Base-by-base conservation (phyloP, 2,113 vertebrate genomes). In the Riparia riparia region DNA sequence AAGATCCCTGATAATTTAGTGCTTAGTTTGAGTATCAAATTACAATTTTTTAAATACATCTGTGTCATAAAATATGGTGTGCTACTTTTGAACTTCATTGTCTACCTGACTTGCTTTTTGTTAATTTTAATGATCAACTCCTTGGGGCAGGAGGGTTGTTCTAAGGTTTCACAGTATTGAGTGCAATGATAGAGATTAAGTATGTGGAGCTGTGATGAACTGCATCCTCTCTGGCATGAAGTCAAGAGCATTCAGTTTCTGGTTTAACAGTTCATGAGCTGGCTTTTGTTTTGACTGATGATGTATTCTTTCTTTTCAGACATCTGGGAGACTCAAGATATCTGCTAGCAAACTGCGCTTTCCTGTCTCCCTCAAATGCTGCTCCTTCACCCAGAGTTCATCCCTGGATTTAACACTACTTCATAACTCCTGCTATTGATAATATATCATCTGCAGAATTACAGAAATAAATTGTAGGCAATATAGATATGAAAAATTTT, bases 121-220 rank as follows among this genome's bases (percentile, higher is more conserved):
- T 90, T 97, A 86, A 83, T 96, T 95, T 93, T 94, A 93, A 81
- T 88, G 76, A 78, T 74, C 90, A 92, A 21, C 71, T 90, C 93
- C 95, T 93, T 83, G 77, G 92, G 93, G 95, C 76, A 92, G 92
- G 50, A 60, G 37, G 58, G 56, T 60, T 81, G 76, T 93, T 96
- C 93, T 97, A 88, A 83, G 91, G 88, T 96, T 96, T 96, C 91
- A 74, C 76, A 82, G 93, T 19, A 81, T 21, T 77, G 92, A 89
- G 82, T 49, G 3, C 86, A 83, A 29, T 71, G 92, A 93, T 93
- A 94, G 92, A 94, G 96, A 97, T 96, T 90, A 89, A 96, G 86
- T 96, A 95, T 78, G 95, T 96, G 96, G 82, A 86, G 24, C 72
- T 64, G 69, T 95, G 95, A 96, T 92, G 93, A 95, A 96, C 95